phyloP scores from a whole-genome alignment of 2,888 invertebrate species.

The Sarcophaga subvicina region DNA sequence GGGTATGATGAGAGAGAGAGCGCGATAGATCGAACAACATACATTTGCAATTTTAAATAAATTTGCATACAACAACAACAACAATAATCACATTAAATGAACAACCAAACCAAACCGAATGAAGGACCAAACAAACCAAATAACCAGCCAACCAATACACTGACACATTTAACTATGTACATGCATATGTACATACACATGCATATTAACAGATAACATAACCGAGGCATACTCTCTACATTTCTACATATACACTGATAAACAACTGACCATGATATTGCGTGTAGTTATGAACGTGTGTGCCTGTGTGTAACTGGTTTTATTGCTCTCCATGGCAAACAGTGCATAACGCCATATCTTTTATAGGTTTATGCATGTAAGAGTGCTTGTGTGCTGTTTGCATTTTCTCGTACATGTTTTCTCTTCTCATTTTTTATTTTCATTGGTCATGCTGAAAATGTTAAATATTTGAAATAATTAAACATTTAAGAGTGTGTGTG shows the following conservation, averaged over 20 bases:
- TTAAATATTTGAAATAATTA: conserved; percentile 64
- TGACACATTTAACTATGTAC: conserved; percentile 7
- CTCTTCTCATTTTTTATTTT: neutral
- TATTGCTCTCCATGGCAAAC: conserved; percentile 53
- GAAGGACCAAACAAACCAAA: too few species aligned
- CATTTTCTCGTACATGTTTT: conserved; percentile 43
- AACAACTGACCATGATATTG: conserved; percentile 37
- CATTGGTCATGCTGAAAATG: conserved; percentile 52
- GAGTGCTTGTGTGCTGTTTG: neutral
- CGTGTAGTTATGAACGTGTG: neutral
- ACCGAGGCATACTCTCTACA: too few species aligned
- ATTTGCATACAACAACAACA: conserved; percentile 15
- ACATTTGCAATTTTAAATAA: conserved; percentile 30
- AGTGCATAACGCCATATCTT: too few species aligned
- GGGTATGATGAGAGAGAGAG: too few species aligned
- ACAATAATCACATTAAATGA: conserved; percentile 25
- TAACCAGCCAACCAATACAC: conserved; percentile 3
- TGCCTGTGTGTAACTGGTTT: conserved; percentile 49
- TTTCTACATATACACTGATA: too few species aligned
- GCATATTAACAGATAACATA: conserved; percentile 10
- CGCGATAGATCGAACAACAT: neutral
- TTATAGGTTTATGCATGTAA: too few species aligned
- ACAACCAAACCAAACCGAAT: neutral
- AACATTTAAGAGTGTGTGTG: conserved; percentile 43
- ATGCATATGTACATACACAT: conserved; percentile 16